Base-by-base conservation (phyloP, 2,113 vertebrate species). In the Pelobates fuscus region DNA sequence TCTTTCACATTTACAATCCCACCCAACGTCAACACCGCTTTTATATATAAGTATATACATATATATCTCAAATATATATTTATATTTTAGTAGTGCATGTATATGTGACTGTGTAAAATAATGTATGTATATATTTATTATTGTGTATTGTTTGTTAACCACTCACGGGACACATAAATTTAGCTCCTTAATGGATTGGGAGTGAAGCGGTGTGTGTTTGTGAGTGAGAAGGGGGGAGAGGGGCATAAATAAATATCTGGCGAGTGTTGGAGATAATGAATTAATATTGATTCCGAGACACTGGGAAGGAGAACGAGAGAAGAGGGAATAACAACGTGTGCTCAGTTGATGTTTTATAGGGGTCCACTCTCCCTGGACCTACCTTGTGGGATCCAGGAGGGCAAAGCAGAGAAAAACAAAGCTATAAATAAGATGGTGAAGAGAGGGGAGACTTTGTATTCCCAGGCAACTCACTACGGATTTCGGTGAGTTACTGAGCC, bases 211-310 rank as follows among this genome's bases (percentile, higher is more conserved):
- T 67, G 52, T 67, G 71, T 76, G 64, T 76, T 32, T 76, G 63
- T 49, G 41, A 29, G 54, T 68, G 41, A n/a, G 69, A 61, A 61
- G 41, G 69, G 69, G 59, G 65, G 54, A 54, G 63, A 68, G 21
- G 64, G 65, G 65, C 3, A 64, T 64, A 64, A 76, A 68, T 76
- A 76, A 75, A 75, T 76, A 76, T 76, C 64, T 68, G 73, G 55
- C 73, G 46, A 68, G 73, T 76, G 73, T 76, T 76, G 65, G 64
- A 67, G 73, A 67, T 76, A 76, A 76, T 76, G 73, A 76, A 76
- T 76, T 76, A 76, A 76, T 76, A 76, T 76, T 76, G 73, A 76
- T 76, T 61, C 57, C 27, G 29, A 76, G 73, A 76, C 65, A 61
- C n/a, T 63, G 29, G 29, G 60, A 43, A 61, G 73, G 65, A 76